Evolutionary conservation across 1,140 invertebrate species (phyloP).

Genomic region (Melipona quadrifasciata): DNA sequence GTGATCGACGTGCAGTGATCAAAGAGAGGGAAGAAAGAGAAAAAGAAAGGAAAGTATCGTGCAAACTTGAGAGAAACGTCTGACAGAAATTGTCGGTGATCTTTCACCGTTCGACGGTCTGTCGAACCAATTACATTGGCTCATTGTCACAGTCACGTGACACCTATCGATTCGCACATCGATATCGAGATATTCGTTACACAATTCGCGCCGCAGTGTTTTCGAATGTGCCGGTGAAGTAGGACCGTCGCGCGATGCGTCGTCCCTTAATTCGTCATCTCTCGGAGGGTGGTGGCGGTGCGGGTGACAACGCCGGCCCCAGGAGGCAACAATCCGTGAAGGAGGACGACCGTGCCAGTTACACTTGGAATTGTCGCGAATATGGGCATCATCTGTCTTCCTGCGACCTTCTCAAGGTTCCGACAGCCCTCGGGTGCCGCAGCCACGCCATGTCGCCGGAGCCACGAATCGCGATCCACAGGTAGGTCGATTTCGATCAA

Average conservation of each 20-base stretch:
- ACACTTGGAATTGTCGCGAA: slow-evolving; percentile 73
- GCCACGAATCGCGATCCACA: slow-evolving; percentile 71
- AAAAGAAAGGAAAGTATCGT: not conserved
- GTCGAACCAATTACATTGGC: too few relatives aligned
- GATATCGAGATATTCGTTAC: not conserved
- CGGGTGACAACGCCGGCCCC: slow-evolving; percentile 50
- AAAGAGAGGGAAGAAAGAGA: accelerated
- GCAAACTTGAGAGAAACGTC: not conserved
- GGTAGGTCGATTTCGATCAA: slow-evolving; percentile 65
- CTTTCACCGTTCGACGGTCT: not conserved
- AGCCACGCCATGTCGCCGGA: slow-evolving; percentile 72
- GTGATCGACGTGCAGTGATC: slow-evolving; percentile 7
- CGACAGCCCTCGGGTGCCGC: slow-evolving; percentile 62
- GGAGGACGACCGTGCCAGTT: slow-evolving; percentile 66
- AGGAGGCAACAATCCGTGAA: slow-evolving; percentile 69
- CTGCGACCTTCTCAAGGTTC: slow-evolving; percentile 77
- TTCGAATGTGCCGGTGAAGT: slow-evolving; percentile 46
- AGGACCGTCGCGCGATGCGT: slow-evolving; percentile 68
- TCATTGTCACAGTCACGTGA: too few relatives aligned
- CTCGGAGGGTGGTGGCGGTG: slow-evolving; percentile 77
- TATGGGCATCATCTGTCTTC: slow-evolving; percentile 77
- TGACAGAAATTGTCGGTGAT: not conserved
- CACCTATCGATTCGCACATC: not conserved
- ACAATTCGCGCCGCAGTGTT: slow-evolving; percentile 4
- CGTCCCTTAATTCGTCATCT: slow-evolving; percentile 78